phyloP scores from a whole-genome alignment of 2,797 vertebrate species.

The Mycteria americana region DNA sequence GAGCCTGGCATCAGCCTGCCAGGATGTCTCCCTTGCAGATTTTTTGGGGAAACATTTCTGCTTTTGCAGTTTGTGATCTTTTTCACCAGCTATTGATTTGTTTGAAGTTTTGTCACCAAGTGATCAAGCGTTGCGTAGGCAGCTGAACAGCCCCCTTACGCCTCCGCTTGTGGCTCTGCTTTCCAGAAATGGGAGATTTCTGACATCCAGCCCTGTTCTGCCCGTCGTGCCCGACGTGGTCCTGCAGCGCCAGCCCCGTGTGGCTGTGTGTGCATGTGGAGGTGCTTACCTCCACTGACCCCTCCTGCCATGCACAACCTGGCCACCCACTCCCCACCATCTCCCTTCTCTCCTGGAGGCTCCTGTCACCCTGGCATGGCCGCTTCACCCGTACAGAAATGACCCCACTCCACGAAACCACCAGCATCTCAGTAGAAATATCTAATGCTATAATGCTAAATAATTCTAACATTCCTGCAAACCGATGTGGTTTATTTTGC shows the following conservation, averaged over 20 bases:
- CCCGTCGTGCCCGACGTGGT: accelerated
- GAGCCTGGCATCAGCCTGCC: neutral
- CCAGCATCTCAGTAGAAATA: neutral
- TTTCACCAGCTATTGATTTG: neutral
- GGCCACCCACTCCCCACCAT: too few relatives aligned
- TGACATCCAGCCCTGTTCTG: neutral
- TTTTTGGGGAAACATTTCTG: neutral
- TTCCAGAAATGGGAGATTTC: neutral
- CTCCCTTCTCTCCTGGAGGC: neutral
- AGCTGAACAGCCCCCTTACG: neutral
- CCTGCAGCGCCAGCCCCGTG: neutral
- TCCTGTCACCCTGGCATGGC: neutral
- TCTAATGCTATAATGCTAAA: neutral
- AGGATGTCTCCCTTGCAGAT: neutral
- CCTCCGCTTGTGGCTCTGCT: neutral
- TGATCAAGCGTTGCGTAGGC: accelerated
- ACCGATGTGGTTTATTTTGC: neutral
- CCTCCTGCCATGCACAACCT: neutral
- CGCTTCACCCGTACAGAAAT: neutral
- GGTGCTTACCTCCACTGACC: neutral
- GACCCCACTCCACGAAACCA: neutral
- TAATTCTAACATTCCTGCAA: neutral
- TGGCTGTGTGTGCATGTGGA: neutral
- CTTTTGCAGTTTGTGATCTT: neutral
- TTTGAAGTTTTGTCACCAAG: neutral